A percentile compares a stretch with the other conserved stretches of the same genome.
Evolutionary conservation across 2,797 vertebrate genomes (phyloP).

Genomic region (Pangasius macronema): DNA sequence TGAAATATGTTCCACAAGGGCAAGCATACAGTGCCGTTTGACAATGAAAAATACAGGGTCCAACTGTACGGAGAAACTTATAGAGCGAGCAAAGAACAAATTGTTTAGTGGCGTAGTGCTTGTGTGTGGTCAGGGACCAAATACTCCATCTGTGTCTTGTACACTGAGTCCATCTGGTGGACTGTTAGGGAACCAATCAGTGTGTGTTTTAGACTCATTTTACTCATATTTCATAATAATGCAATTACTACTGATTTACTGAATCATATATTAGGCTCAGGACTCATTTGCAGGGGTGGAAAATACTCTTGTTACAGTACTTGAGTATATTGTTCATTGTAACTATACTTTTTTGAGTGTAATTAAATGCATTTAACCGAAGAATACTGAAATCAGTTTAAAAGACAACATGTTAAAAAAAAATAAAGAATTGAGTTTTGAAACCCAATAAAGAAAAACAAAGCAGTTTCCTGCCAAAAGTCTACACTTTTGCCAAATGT

Average conservation of each 20-base stretch:
- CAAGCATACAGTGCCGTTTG: neutral
- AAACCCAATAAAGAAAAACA: neutral
- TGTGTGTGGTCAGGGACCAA: neutral
- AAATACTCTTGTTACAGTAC: neutral
- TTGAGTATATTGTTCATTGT: neutral
- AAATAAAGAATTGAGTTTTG: neutral
- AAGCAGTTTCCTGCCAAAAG: neutral
- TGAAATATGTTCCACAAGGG: neutral
- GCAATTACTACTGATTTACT: neutral
- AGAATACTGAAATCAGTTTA: neutral
- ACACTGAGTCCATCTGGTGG: constrained; percentile 49
- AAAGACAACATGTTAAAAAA: neutral
- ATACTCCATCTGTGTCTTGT: constrained; percentile 8
- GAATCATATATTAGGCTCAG: neutral
- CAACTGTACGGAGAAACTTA: neutral
- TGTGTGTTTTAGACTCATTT: neutral
- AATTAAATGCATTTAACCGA: neutral
- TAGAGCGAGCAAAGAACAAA: constrained; percentile 11
- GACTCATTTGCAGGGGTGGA: neutral
- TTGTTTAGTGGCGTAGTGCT: neutral
- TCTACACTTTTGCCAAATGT: neutral
- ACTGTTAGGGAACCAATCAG: neutral
- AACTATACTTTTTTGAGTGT: neutral
- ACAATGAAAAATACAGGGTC: neutral
- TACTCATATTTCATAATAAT: neutral